Conservation (phyloP, 2,113 vertebrate genomes). For the Cariama cristata region DNA sequence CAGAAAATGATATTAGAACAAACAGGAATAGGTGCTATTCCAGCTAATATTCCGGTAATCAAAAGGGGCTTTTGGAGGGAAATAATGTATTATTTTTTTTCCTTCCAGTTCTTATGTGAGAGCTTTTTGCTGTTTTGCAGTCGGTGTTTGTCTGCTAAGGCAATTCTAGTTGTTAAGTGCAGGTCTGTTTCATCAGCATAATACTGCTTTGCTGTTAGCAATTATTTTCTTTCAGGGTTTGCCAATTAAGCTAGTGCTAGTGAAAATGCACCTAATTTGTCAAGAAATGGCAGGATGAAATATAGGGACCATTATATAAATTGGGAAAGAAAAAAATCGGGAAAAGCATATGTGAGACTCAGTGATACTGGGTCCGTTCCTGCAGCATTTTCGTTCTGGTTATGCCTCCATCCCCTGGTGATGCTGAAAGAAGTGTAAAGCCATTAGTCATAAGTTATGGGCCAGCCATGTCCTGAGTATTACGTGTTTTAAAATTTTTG, state of each 20-base stretch:
- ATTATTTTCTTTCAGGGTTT: conserved; percentile 50
- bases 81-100: not conserved
- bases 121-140: not conserved
- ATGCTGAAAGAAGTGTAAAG: not conserved
- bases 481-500: not conserved
- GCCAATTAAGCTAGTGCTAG: conserved; percentile 25
- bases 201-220: conserved; percentile 16
- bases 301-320: not conserved
- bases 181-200: conserved; percentile 10
- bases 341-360: not conserved
- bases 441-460: not conserved
- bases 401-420: not conserved
- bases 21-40: not conserved
- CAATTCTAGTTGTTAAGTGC: not conserved
- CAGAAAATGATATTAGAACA: not conserved
- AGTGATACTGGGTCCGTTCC: not conserved
- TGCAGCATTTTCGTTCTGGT: not conserved
- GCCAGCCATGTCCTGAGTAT: not conserved
- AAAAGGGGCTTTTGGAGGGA: not conserved
- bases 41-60: not conserved
- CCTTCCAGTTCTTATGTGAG: not conserved
- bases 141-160: not conserved
- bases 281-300: conserved; percentile 25
- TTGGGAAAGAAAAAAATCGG: not conserved
- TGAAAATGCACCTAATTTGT: conserved; percentile 46